These are phyloP conservation scores for Noctua comes DNA, from an alignment of 2,888 invertebrate species.

Conservation along the genomic window DNA sequence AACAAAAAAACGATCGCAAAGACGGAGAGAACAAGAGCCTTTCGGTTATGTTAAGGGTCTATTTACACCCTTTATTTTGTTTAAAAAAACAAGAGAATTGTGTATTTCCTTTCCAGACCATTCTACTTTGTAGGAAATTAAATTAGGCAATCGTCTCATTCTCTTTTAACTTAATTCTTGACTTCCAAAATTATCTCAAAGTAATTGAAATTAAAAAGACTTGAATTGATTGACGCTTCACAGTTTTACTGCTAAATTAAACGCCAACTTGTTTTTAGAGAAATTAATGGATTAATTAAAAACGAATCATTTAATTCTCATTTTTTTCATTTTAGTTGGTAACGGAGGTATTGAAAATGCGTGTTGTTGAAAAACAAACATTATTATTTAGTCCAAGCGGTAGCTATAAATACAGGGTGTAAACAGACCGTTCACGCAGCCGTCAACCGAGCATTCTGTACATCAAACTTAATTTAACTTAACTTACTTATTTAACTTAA, in stretches of 20 bases:
- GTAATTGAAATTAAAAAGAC: background rate
- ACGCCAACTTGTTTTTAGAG: background rate
- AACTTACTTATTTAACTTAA: too few species aligned
- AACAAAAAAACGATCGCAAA: too few species aligned
- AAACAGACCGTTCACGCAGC: too few species aligned
- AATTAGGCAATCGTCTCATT: background rate
- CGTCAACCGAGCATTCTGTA: too few species aligned
- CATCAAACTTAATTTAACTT: too few species aligned
- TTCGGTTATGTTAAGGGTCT: too few species aligned
- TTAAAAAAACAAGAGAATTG: background rate
- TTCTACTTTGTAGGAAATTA: background rate
- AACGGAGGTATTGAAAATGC: background rate
- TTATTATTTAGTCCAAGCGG: background rate
- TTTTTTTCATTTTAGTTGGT: too few species aligned
- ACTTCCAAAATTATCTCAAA: background rate
- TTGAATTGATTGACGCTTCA: background rate
- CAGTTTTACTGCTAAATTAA: background rate
- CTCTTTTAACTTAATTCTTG: background rate
- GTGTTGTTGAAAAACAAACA: background rate
- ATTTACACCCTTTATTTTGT: too few species aligned
- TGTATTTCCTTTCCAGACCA: background rate
- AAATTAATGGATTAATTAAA: too few species aligned
- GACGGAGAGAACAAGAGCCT: too few species aligned
- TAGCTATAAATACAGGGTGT: background rate
- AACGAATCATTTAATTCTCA: too few species aligned